Evolutionary conservation across 2,888 invertebrate species (phyloP), one percentile per base, ranked within the genome.

Genomic region (Ochropleura leucogaster): DNA sequence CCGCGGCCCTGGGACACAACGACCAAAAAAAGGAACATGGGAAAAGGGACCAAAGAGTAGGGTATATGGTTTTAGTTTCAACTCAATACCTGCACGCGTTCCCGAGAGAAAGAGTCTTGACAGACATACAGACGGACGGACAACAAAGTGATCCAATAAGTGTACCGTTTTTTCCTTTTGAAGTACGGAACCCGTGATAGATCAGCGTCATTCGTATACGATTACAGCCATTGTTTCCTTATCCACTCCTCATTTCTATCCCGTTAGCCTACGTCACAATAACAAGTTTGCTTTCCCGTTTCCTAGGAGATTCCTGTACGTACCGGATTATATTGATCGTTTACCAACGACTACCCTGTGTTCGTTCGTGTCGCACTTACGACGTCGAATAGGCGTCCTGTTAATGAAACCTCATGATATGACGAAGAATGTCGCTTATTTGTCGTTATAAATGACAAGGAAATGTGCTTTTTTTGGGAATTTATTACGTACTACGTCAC

Each of bases 271-370:
- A 60, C 62, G 49, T 64, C 42, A 66, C 18, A 51, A 72, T 46
- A 67, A 44, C 57, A 70, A 76, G 89, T 88, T 89, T 88, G 89
- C 86, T 72, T 89, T 83, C 87, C 77, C 81, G 91, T 90, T 86
- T 80, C 90, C 90, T 88, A 88, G 90, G 90, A 79, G 85, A 90
- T 89, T 85, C 87, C 72, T 77, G 72, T 77, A 77, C 74, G 68
- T 69, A 60, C 67, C 68, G 72, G 74, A 67, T 65, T 79, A 64
- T 89, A 89, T 89, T 74, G 90, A 89, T 89, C 82, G 81, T 20
- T 70, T 66, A 46, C 74, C 6, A 40, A 18, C 10, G 12, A 47
- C 51, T 51, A 57, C 75, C 72, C 70, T 68, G 69, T 80, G 76
- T 60, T 47, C 40, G 68, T 77, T 75, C 68, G 46, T 63, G 72